Conservation (phyloP, 35 echinoderm and acorn worm species). For the Acanthaster planci region DNA sequence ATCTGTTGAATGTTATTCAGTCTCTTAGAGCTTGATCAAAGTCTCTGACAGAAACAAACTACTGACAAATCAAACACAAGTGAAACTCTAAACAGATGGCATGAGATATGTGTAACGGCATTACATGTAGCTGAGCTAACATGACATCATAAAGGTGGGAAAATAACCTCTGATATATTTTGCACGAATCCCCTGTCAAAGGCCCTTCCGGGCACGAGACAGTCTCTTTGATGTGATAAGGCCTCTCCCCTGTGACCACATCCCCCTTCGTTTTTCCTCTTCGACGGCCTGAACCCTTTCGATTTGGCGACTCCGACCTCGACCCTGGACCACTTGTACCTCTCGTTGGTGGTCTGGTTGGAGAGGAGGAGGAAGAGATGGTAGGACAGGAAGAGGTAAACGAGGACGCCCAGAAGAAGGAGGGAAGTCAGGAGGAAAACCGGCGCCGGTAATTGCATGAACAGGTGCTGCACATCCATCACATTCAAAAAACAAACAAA, state of each 20-base stretch:
- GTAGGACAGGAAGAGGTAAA: slow-evolving; percentile 61
- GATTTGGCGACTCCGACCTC: background rate
- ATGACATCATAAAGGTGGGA: background rate
- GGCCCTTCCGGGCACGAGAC: background rate
- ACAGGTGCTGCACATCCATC: slow-evolving; percentile 64
- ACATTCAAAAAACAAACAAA: background rate
- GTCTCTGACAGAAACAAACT: too few species aligned
- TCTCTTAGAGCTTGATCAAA: too few species aligned
- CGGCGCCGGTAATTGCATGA: slow-evolving; percentile 62
- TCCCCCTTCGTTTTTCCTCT: background rate
- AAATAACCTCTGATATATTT: background rate
- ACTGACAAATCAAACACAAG: too few species aligned
- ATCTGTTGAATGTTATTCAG: too few species aligned
- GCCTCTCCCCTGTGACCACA: background rate
- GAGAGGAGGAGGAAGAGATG: slow-evolving; percentile 61
- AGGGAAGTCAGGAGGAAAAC: slow-evolving; percentile 75
- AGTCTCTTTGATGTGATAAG: background rate
- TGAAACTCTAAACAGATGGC: too few species aligned
- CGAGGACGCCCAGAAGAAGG: slow-evolving; percentile 52
- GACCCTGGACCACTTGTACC: slow-evolving; percentile 62
- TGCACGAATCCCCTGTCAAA: background rate
- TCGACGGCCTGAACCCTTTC: background rate
- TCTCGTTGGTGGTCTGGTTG: slow-evolving; percentile 92
- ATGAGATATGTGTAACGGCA: too few species aligned
- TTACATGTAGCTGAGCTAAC: background rate